Evolutionary conservation across 2,888 invertebrate genomes (phyloP), one percentile per base, ranked within the genome.

Genomic region (Brenthis hecate): DNA sequence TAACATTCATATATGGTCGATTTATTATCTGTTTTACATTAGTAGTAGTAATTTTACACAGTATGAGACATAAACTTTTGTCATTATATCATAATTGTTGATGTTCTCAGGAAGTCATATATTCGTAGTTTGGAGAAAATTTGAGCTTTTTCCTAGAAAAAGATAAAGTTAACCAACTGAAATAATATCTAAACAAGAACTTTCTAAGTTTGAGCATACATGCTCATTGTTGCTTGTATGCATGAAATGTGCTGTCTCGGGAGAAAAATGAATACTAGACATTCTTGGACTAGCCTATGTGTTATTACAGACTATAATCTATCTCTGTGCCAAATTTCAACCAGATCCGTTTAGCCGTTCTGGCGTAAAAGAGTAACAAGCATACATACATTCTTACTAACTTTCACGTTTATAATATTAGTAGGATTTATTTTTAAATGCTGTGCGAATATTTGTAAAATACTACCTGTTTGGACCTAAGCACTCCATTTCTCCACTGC

Each of bases 171-270:
- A 14, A 50, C 48, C 19, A 19, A 65, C 48, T 65, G 50, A 36
- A 65, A 32, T 56, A 65, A 50, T 56, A 32, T 65, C 56, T 32
- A 48, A 63, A 43, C 19, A 62, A 63, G 28, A 56, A 64, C 48
- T 56, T 64, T n/a, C 16, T n/a, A 56, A 64, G 32, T 56, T 47
- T 28, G 13, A 48, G 48, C 48, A 47, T 19, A n/a, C 6, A 36
- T 51, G 16, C 13, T 11, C n/a, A 13, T 13, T 14, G 11, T 36
- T 4, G 32, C 13, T 8, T 14, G n/a, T 4, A 32, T 8, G 36
- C 36, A 8, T 13, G 14, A n/a, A n/a, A 6, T 8, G 11, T 16
- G 16, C 48, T 56, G 16, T 50, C 48, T 50, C 13, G 36, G 56
- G 28, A 28, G 28, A 48, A 36, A 11, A 28, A 54, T 54, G 47